Percentiles rank a stretch among this genome's conserved stretches.
Conservation (phyloP, 2,797 vertebrate species). For the Acrossocheilus fasciatus region DNA sequence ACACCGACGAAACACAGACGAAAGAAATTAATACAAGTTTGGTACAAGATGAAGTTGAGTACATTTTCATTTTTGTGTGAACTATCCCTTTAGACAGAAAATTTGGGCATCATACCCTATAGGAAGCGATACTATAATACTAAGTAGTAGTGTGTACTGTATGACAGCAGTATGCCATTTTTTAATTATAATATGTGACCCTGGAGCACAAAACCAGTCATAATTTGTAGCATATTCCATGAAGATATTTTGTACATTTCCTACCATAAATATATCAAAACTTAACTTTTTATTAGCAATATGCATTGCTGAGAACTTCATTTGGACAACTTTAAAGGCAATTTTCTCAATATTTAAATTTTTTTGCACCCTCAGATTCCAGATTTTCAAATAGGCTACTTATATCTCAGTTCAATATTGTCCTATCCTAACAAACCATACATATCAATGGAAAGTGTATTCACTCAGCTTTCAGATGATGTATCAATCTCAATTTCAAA, state of each 20-base stretch:
- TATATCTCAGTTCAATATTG: too few relatives aligned
- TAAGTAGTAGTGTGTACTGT: too few relatives aligned
- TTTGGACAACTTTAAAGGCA: neutral
- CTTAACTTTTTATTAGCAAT: neutral
- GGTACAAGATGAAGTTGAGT: neutral
- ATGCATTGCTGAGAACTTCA: too few relatives aligned
- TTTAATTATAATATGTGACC: too few relatives aligned
- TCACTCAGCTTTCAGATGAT: neutral
- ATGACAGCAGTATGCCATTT: too few relatives aligned
- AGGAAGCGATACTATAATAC: too few relatives aligned
- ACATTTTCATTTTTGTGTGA: neutral
- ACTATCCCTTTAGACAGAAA: neutral
- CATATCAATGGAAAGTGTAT: too few relatives aligned
- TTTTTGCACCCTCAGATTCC: too few relatives aligned
- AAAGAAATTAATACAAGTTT: neutral
- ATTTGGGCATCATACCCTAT: neutral
- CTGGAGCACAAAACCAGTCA: too few relatives aligned
- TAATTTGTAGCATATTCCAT: too few relatives aligned
- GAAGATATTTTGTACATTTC: neutral
- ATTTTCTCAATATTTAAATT: neutral
- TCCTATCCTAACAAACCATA: too few relatives aligned
- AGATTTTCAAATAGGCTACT: neutral
- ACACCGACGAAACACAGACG: neutral
- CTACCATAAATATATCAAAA: neutral
- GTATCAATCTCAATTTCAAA: too few relatives aligned